Evolutionary conservation across 2,113 vertebrate species (phyloP).

Genomic region (Ictidomys tridecemlineatus): DNA sequence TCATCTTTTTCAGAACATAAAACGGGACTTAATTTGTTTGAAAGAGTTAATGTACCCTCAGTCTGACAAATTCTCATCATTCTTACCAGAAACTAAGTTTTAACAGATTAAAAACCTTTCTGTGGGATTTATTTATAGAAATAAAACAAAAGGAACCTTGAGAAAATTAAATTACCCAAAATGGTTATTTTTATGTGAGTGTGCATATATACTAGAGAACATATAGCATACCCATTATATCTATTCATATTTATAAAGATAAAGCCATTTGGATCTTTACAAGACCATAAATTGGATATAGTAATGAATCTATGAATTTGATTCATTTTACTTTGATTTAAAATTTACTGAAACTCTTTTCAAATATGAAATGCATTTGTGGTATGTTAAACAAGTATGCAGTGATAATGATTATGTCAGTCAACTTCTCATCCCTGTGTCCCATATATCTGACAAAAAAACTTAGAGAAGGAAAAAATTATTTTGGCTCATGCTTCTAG

Average conservation of each 20-base stretch:
- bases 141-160: slow-evolving; percentile 10
- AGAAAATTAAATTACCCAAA: neutral
- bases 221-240: neutral
- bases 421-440: too few species aligned
- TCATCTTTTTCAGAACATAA: slow-evolving; percentile 63
- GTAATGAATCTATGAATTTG: neutral
- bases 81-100: slow-evolving; percentile 42
- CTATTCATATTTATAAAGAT: neutral
- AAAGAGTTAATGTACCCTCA: slow-evolving; percentile 65
- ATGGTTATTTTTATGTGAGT: neutral
- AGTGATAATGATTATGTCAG: neutral
- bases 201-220: neutral
- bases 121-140: slow-evolving; percentile 13
- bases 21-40: slow-evolving; percentile 48
- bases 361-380: neutral
- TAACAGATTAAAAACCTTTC: slow-evolving; percentile 47
- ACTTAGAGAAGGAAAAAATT: too few species aligned
- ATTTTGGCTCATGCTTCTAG: too few species aligned
- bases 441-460: too few species aligned
- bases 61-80: slow-evolving; percentile 37
- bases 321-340: slow-evolving; percentile 49
- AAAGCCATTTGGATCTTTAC: neutral
- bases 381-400: neutral
- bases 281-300: neutral
- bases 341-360: slow-evolving; percentile 41